Conservation (phyloP, 92 coral and sea anemone species). For the Porites evermanni region DNA sequence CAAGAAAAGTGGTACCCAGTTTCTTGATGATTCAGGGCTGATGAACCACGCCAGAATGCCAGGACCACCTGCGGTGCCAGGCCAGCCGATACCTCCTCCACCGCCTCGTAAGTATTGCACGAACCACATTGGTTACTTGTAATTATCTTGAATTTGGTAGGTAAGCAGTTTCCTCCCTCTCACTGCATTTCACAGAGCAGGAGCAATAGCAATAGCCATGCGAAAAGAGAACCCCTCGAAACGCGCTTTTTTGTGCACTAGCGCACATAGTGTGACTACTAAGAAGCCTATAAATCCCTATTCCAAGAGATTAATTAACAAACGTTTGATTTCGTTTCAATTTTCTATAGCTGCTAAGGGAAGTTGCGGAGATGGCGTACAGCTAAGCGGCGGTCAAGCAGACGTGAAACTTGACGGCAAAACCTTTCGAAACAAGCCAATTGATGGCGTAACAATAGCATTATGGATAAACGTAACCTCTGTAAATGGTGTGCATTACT, state of each 20-base stretch:
- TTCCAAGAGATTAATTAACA: neutral
- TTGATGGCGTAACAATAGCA: conserved; percentile 91
- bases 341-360: conserved; percentile 78
- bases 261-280: too few species aligned
- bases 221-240: too few species aligned
- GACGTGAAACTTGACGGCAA: conserved; percentile 89
- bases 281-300: too few species aligned
- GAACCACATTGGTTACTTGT: neutral
- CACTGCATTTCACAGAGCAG: too few species aligned
- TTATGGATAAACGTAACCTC: conserved; percentile 89
- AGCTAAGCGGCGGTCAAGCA: conserved; percentile 85
- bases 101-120: conserved; percentile 67
- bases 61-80: conserved; percentile 66
- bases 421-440: conserved; percentile 95
- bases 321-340: neutral
- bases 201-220: too few species aligned
- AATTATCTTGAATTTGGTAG: too few species aligned
- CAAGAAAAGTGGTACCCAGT: conserved; percentile 67
- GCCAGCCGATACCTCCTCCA: conserved; percentile 66
- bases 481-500: conserved; percentile 80
- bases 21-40: conserved; percentile 91
- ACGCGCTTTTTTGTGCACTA: too few species aligned
- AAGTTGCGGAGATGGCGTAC: conserved; percentile 89
- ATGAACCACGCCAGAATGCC: conserved; percentile 84
- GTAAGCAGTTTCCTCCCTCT: too few species aligned